Evolutionary conservation across 2,113 vertebrate species (phyloP).

Genomic region (Microtus ochrogaster): DNA sequence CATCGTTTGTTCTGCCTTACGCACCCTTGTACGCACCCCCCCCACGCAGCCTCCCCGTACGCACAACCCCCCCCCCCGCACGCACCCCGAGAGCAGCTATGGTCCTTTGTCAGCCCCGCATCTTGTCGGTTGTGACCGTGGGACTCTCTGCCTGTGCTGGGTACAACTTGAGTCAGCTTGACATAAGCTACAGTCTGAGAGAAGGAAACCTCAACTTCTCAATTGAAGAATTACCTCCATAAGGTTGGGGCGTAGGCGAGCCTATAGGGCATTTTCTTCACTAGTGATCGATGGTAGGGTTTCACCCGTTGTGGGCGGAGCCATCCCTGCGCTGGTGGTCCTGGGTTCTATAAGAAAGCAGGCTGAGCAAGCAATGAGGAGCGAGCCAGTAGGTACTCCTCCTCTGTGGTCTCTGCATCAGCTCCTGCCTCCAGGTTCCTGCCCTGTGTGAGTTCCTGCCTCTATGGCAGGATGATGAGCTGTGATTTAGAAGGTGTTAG

Average conservation of each 20-base stretch:
- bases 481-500: neutral
- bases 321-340: neutral
- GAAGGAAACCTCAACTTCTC: neutral
- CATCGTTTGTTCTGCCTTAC: neutral
- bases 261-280: too few relatives aligned
- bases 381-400: neutral
- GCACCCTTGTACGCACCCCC: too few relatives aligned
- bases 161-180: neutral
- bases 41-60: too few relatives aligned
- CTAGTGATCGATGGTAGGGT: neutral
- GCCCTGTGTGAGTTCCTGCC: neutral
- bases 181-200: neutral
- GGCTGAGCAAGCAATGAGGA: neutral
- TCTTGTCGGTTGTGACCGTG: neutral
- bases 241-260: neutral
- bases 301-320: neutral
- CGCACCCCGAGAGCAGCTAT: neutral
- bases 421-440: neutral
- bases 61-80: too few relatives aligned
- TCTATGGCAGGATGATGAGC: neutral
- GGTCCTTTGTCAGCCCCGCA: neutral
- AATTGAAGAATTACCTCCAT: neutral
- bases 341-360: neutral
- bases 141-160: neutral
- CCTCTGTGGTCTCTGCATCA: neutral